A percentile compares a stretch with the other conserved stretches of the same genome.
Evolutionary conservation across 2,888 invertebrate species (phyloP).

Genomic region (Caenorhabditis angaria): DNA sequence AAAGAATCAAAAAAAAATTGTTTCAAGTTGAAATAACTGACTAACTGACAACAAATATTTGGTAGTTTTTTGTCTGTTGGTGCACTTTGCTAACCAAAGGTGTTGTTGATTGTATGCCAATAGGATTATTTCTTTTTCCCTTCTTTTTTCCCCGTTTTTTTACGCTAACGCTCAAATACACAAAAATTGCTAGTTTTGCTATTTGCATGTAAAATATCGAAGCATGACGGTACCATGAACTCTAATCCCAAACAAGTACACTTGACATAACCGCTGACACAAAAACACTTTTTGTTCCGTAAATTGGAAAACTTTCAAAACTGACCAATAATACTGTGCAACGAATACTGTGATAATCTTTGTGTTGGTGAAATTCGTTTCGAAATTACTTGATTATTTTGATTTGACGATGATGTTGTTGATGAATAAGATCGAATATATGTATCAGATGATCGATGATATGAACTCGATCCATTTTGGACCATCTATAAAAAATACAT

Average conservation of each 20-base stretch:
- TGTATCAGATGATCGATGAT: slow-evolving; percentile 23
- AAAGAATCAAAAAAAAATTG: not conserved
- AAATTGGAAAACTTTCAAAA: not conserved
- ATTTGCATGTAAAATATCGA: not conserved
- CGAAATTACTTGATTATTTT: not conserved
- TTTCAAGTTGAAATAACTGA: not conserved
- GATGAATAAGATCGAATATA: slow-evolving; percentile 15
- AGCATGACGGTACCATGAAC: not conserved
- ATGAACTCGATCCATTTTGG: slow-evolving; percentile 10
- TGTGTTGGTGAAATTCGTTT: slow-evolving; percentile 34
- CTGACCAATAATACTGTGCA: slow-evolving; percentile 52
- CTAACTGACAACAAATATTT: not conserved
- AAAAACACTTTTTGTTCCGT: too few species aligned
- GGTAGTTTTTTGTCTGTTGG: not conserved
- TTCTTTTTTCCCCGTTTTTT: not conserved
- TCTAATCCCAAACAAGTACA: not conserved
- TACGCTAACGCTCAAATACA: not conserved
- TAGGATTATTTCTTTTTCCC: not conserved
- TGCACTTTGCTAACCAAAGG: slow-evolving; percentile 3
- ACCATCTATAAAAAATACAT: not conserved
- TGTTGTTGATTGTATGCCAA: slow-evolving; percentile 6
- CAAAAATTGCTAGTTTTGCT: not conserved
- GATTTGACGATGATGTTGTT: not conserved
- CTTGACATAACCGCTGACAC: not conserved
- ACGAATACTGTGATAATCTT: slow-evolving; percentile 45